A percentile compares a stretch with the other conserved stretches of the same genome.
phyloP scores from a whole-genome alignment of 2,888 invertebrate species.

The Corbicula japonica region DNA sequence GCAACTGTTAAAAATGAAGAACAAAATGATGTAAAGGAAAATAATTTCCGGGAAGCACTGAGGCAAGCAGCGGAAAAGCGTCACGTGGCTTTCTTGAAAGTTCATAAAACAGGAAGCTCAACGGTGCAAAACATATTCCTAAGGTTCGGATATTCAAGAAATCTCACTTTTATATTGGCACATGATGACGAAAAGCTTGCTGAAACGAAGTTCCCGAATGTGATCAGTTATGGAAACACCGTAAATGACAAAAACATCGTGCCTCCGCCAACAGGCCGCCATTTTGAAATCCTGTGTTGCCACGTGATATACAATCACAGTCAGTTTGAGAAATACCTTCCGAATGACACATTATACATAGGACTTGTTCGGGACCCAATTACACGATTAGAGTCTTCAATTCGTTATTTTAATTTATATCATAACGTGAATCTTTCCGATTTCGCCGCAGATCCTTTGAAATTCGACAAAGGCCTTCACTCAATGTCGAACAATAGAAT shows the following conservation, averaged over 20 bases:
- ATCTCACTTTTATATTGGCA: conserved; percentile 65
- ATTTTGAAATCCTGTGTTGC: conserved; percentile 67
- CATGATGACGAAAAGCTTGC: conserved; percentile 38
- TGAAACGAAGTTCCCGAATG: conserved; percentile 47
- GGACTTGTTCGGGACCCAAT: conserved; percentile 70
- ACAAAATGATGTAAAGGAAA: background rate
- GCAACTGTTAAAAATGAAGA: background rate
- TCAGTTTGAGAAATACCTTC: conserved; percentile 62
- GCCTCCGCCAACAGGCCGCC: conserved; percentile 60
- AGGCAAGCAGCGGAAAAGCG: conserved; percentile 26
- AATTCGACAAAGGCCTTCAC: conserved; percentile 33
- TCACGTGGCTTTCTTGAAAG: conserved; percentile 69
- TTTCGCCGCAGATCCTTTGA: conserved; percentile 52
- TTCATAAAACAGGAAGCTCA: conserved; percentile 71
- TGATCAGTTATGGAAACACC: conserved; percentile 54
- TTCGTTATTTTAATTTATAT: conserved; percentile 56
- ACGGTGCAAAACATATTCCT: conserved; percentile 68
- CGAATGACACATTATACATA: conserved; percentile 62
- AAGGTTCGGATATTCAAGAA: conserved; percentile 59
- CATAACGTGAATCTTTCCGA: conserved; percentile 40
- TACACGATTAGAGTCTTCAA: conserved; percentile 58
- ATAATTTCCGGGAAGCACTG: background rate
- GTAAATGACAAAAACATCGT: conserved; percentile 50
- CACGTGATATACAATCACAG: conserved; percentile 66
- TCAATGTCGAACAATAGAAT: conserved; percentile 66